Base-by-base conservation (phyloP, 2,888 invertebrate genomes). In the Orthosia gracilis region DNA sequence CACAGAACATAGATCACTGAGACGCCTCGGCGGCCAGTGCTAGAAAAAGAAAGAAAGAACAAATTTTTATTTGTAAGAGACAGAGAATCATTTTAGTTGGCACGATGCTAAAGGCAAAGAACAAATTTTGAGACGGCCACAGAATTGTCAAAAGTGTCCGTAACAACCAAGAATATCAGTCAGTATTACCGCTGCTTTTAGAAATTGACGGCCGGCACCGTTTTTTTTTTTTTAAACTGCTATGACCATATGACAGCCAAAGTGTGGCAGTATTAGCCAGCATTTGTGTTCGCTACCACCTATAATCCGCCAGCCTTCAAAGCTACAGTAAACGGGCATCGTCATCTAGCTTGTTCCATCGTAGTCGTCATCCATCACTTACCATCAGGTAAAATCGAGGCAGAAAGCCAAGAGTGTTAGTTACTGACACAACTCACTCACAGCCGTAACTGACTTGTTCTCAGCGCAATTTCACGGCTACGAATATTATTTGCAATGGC, bases 1-100 rank as follows among this genome's bases (percentile, higher is more conserved):
- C 69, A 58, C 71, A 59, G 59, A 59, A 40, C 59, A n/a, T 13
- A 13, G n/a, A n/a, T 3, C 40, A 13, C 5, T 12, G 31, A 59
- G 12, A 40, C 40, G 40, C 58, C n/a, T n/a, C 31, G 0, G 4
- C 31, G 12, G n/a, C 54, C 18, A 52, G 3, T 18, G 18, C 4
- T 17, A 50, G 49, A 50, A 3, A 15, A 12, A 15, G 15, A 15
- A 17, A 13, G 17, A 15, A 4, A 31, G 31, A 31, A 7, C 5
- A 7, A 31, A 31, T 31, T 7, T 31, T 31, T 31, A 31, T 31
- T 31, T 31, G 5, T 31, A 7, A 31, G 7, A 31, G 31, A 31
- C 31, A 31, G 31, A 31, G 7, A 31, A 31, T 7, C 26, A 31
- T 31, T 31, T 31, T 31, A 31, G 4, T 31, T 31, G 26, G 26